These are phyloP conservation scores for Melanotaenia duboulayi DNA, from an alignment of 2,113 vertebrate genomes.

Conservation along the genomic window DNA sequence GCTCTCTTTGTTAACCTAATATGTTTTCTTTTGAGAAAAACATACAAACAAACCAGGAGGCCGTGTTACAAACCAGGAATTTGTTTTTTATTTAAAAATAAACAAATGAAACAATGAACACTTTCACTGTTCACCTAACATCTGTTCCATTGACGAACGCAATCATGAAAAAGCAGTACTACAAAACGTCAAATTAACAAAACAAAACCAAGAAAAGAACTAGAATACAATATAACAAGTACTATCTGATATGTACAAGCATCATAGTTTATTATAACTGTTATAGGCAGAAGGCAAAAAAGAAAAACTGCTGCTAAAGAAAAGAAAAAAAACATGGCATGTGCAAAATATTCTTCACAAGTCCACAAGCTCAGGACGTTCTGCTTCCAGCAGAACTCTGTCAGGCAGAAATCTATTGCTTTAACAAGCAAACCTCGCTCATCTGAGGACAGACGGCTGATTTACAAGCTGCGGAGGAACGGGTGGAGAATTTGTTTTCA, in stretches of 20 bases:
- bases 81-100: constrained; percentile 76
- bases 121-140: constrained; percentile 77
- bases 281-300: constrained; percentile 82
- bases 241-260: constrained; percentile 83
- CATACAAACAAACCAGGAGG: background rate
- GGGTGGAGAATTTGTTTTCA: background rate
- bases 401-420: constrained; percentile 25
- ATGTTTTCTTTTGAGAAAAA: background rate
- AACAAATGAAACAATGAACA: constrained; percentile 81
- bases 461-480: constrained; percentile 44
- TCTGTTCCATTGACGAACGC: constrained; percentile 76
- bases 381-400: constrained; percentile 18
- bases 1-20: too few species aligned
- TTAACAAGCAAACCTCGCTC: constrained; percentile 26
- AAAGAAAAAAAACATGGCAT: constrained; percentile 74
- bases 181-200: constrained; percentile 82
- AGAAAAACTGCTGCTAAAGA: constrained; percentile 73
- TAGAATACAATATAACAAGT: constrained; percentile 79
- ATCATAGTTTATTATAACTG: constrained; percentile 58
- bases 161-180: constrained; percentile 84
- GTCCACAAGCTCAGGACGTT: constrained; percentile 66
- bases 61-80: constrained; percentile 73
- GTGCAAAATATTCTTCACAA: constrained; percentile 78
- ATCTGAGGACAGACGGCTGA: constrained; percentile 40
- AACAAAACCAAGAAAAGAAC: constrained; percentile 32